A percentile compares a stretch with the other conserved stretches of the same genome.
These are phyloP conservation scores for Ptychobarbus kaznakovi DNA, from an alignment of 2,797 vertebrate species.

Conservation along the genomic window DNA sequence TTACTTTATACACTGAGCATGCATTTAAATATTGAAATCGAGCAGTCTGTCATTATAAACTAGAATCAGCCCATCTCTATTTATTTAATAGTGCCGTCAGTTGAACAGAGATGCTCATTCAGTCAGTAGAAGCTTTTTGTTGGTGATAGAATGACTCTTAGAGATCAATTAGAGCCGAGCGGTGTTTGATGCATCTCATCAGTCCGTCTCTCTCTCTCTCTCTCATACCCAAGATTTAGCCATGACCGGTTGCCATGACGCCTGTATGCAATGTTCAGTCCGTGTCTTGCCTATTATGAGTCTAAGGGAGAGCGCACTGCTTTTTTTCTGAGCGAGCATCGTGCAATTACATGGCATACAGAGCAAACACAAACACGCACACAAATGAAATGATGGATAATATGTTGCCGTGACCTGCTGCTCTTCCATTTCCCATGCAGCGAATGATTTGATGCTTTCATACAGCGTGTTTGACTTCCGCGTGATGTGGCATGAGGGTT, in stretches of 20 bases:
- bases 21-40: not conserved
- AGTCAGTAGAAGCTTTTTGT: slow-evolving; percentile 61
- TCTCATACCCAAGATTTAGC: slow-evolving; percentile 66
- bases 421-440: slow-evolving; percentile 18
- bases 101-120: slow-evolving; percentile 45
- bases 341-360: slow-evolving; percentile 22
- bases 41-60: slow-evolving; percentile 9
- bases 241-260: slow-evolving; percentile 80
- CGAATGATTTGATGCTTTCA: slow-evolving; percentile 3
- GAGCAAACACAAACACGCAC: slow-evolving; percentile 7
- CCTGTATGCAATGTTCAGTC: slow-evolving; percentile 74
- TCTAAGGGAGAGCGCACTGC: slow-evolving; percentile 41
- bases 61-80: slow-evolving; percentile 14
- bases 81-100: slow-evolving; percentile 53
- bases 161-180: slow-evolving; percentile 57
- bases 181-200: slow-evolving; percentile 61
- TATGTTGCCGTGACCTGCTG: slow-evolving; percentile 13
- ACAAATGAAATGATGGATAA: slow-evolving; percentile 25
- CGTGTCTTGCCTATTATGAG: slow-evolving; percentile 69
- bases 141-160: slow-evolving; percentile 48
- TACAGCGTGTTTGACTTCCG: slow-evolving; percentile 9
- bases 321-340: slow-evolving; percentile 22
- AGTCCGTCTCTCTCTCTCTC: slow-evolving; percentile 39
- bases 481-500: slow-evolving; percentile 16
- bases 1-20: not conserved